Evolutionary conservation across 2,888 invertebrate genomes (phyloP), one percentile per base, ranked within the genome.

Genomic region (Ophion slaviceki): DNA sequence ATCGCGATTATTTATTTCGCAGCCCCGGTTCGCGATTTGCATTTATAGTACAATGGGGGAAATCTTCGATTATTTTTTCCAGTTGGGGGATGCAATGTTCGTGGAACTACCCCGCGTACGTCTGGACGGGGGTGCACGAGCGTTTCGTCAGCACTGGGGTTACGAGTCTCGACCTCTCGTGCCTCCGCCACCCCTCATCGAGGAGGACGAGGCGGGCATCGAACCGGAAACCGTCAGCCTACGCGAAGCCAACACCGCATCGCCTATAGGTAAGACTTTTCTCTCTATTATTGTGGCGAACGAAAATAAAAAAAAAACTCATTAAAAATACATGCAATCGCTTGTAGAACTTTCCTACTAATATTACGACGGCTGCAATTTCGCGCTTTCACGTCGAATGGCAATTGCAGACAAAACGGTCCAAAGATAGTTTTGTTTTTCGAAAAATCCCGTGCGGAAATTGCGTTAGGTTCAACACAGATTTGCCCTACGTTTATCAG

Each of bases 51-150:
- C 47, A 68, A 40, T 7, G 66, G 53, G 17, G 53, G 53, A 17
- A 53, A 53, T 17, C 17, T 53, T 64, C 61, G 78, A 82, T 71
- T 74, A n/a, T 87, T 89, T 91, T 2, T 92, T 53, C 17, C 61
- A 95, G 95, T 93, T 95, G 89, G 95, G 95, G 24, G 95, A 95
- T 90, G 94, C 95, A n/a, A 93, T 95, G 91, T 95, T 95, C 92
- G 95, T 95, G 68, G 95, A 95, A 87, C 93, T 96, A 84, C 96
- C 96, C 32, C 95, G 96, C 17, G 96, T 97, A 71, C 95, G 97
- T 78, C 94, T 97, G 87, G 97, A 97, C 92, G 96, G 96, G 36
- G 96, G 96, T 0, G 95, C 95, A 67, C 95, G 95, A 84, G 95
- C 95, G 85, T 95, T 96, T 94, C 93, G 96, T 89, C 92, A 96